Base-by-base conservation (phyloP, 2,113 vertebrate genomes). In the Oncorhynchus mykiss region DNA sequence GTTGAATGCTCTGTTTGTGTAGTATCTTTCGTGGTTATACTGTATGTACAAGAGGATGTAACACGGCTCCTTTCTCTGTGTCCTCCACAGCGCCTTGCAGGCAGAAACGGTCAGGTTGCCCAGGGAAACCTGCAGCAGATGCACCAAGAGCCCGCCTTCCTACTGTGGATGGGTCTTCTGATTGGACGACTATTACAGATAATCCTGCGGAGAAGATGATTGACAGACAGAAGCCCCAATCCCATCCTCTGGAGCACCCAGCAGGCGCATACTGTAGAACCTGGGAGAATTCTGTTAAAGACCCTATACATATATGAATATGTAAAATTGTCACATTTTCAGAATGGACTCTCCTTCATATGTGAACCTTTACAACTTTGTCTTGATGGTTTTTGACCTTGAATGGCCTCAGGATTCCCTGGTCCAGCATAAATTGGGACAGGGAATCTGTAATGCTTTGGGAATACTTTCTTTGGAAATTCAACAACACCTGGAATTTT, bases 231-330 rank as follows among this genome's bases (percentile, higher is more conserved):
- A 16, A 24, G 9, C 73, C 84, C 79, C 67, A 70, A 67, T 70
- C 67, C 75, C 84, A 87, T 71, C 68, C 70, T 72, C 31, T 65
- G 69, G 71, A 59, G 75, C 75, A 84, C 88, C 91, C 91, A 88
- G 93, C 88, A 92, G 89, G 88, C 2, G 89, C 3, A 90, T 91
- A 92, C 92, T 54, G 51, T 54, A 14, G 91, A 84, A 34, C 77
- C 29, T 11, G 54, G 4, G 76, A 59, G 64, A 12, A 22, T 73
- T 64, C n/a, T 60, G 25, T 76, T 29, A 18, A 69, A 72, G 22
- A 54, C 45, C 74, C 16, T 77, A 60, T 80, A 34, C 62, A 60
- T 71, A 49, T 78, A 54, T 85, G 82, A 54, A 85, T 82, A 82
- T 78, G 71, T 82, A 80, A 25, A 81, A 78, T 45, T 77, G 39